phyloP scores from a whole-genome alignment of 2,797 vertebrate species.

The Xyrichtys novacula region DNA sequence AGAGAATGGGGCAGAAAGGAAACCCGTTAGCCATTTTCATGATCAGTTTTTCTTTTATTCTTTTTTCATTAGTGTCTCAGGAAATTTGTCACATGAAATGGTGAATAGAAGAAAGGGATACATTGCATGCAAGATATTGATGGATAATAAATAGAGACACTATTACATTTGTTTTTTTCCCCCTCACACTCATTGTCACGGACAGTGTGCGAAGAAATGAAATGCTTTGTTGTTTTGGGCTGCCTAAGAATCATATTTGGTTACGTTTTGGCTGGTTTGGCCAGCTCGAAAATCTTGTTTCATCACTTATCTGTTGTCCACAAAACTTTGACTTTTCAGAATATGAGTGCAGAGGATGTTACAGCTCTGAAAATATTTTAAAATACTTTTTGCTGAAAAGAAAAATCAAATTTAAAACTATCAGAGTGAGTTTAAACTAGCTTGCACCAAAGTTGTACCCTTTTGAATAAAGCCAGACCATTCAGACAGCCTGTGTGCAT shows the following conservation, averaged over 20 bases:
- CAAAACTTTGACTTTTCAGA: background rate
- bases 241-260: constrained; percentile 31
- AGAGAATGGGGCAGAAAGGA: constrained; percentile 73
- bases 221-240: constrained; percentile 46
- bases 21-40: constrained; percentile 79
- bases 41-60: constrained; percentile 73
- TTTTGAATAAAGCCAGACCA: too few relatives aligned
- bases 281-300: background rate
- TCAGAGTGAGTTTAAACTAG: too few relatives aligned
- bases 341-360: background rate
- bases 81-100: constrained; percentile 77
- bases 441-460: too few relatives aligned
- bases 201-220: constrained; percentile 35
- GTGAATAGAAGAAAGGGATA: constrained; percentile 70
- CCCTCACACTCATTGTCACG: constrained; percentile 36
- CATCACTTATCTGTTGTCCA: too few relatives aligned
- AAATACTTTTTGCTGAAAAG: too few relatives aligned
- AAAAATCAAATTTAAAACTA: too few relatives aligned
- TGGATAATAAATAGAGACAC: constrained; percentile 51
- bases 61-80: constrained; percentile 76
- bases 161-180: constrained; percentile 43
- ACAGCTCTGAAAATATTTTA: too few relatives aligned
- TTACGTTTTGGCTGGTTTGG: constrained; percentile 17
- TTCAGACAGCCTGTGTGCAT: too few relatives aligned
- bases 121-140: constrained; percentile 68